A percentile compares a stretch with the other conserved stretches of the same genome.
phyloP scores from a whole-genome alignment of 2,888 invertebrate genomes.

The Amorpha juglandis region DNA sequence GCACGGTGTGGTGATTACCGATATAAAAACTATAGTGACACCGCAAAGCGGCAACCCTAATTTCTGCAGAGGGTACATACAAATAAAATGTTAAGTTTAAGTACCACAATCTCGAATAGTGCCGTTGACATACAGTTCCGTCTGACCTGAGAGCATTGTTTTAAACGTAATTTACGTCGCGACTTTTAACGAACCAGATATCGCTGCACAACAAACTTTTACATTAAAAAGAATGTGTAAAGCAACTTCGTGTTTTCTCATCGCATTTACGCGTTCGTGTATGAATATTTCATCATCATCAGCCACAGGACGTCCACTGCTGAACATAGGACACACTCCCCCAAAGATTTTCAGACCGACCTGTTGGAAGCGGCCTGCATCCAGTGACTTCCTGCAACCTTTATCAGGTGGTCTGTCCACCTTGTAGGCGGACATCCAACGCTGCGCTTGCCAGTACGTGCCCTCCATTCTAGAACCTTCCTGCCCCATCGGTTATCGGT shows the following conservation, averaged over 20 bases:
- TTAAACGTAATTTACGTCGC: conserved; percentile 24
- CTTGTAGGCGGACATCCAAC: too few relatives aligned
- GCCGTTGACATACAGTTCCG: conserved; percentile 25
- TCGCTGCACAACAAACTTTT: neutral
- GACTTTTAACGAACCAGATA: conserved; percentile 11
- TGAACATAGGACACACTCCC: too few relatives aligned
- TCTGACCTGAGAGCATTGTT: conserved; percentile 20
- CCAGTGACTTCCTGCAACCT: too few relatives aligned
- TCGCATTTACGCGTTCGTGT: neutral
- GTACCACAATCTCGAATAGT: conserved; percentile 21
- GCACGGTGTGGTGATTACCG: conserved; percentile 45
- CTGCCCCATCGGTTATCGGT: too few relatives aligned
- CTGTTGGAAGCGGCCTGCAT: too few relatives aligned
- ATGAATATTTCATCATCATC: too few relatives aligned
- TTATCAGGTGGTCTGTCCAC: too few relatives aligned
- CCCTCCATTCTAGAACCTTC: too few relatives aligned
- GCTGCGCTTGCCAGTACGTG: too few relatives aligned
- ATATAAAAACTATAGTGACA: conserved; percentile 67
- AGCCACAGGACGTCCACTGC: too few relatives aligned
- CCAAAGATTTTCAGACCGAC: too few relatives aligned
- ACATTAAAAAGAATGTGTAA: neutral
- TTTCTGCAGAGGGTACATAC: conserved; percentile 43
- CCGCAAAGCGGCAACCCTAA: conserved; percentile 51
- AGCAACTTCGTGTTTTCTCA: neutral
- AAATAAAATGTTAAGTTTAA: conserved; percentile 27